Conservation (phyloP, 2,888 invertebrate species). For the Nephrotoma appendiculata region DNA sequence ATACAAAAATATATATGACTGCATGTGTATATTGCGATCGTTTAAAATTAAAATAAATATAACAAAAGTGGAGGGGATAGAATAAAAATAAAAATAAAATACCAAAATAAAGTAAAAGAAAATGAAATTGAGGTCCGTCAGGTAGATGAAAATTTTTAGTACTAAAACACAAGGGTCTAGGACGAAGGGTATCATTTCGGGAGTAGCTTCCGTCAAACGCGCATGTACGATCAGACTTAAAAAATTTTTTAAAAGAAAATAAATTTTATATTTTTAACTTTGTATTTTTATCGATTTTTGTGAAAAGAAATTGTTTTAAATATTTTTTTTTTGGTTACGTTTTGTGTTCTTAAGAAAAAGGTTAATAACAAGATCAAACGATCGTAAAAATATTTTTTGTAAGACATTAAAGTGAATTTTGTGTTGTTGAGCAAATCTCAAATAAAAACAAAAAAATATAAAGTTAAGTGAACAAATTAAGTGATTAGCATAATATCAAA, state of each 20-base stretch:
- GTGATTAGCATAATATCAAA: conserved; percentile 7
- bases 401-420: conserved; percentile 2
- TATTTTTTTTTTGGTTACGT: neutral
- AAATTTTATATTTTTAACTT: neutral
- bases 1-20: neutral
- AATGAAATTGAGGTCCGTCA: conserved; percentile 1
- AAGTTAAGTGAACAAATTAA: neutral
- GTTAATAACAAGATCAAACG: neutral
- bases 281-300: neutral
- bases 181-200: conserved; percentile 39
- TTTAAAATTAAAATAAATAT: neutral
- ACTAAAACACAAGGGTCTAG: conserved; percentile 27
- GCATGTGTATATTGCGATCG: neutral
- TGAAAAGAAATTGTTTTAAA: neutral
- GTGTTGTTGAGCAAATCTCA: neutral
- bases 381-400: neutral
- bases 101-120: neutral
- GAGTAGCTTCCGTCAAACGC: conserved; percentile 34
- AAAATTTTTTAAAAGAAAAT: neutral
- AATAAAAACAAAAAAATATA: neutral
- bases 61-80: neutral
- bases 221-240: conserved; percentile 1
- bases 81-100: neutral
- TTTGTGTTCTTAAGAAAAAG: conserved; percentile 6
- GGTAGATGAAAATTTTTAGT: conserved; percentile 7